Evolutionary conservation across 2,113 vertebrate genomes (phyloP).

Genomic region (Ramphastos sulfuratus): DNA sequence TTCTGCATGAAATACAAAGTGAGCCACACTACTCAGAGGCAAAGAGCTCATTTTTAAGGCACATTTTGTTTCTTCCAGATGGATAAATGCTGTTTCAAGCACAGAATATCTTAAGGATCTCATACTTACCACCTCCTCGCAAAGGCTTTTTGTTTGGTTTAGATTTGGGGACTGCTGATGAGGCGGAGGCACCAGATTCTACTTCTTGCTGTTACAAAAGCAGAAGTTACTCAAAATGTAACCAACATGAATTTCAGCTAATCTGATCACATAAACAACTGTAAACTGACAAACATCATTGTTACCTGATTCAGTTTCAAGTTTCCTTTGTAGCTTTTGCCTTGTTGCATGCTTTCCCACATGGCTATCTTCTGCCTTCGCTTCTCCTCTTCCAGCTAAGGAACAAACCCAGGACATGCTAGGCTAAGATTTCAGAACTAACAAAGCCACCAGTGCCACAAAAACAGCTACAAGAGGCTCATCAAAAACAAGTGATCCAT

Average conservation of each 20-base stretch:
- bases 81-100: not conserved
- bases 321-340: constrained; percentile 82
- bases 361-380: constrained; percentile 87
- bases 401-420: not conserved
- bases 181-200: constrained; percentile 73
- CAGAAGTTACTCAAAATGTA: not conserved
- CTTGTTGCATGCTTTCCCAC: constrained; percentile 91
- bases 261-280: not conserved
- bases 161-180: constrained; percentile 68
- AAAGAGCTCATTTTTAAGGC: not conserved
- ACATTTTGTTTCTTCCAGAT: not conserved
- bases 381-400: constrained; percentile 89
- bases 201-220: constrained; percentile 69
- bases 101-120: not conserved
- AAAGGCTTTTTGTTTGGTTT: constrained; percentile 84
- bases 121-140: constrained; percentile 79
- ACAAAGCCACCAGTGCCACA: not conserved
- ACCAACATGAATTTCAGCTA: not conserved
- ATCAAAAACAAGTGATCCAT: not conserved
- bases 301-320: constrained; percentile 74
- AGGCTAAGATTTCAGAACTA: not conserved
- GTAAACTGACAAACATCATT: too few species aligned
- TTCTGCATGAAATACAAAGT: too few species aligned
- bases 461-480: not conserved
- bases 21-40: not conserved